Percentiles rank a stretch among this genome's conserved stretches.
phyloP scores from a whole-genome alignment of 2,113 vertebrate genomes.

The Trogon melanurus region DNA sequence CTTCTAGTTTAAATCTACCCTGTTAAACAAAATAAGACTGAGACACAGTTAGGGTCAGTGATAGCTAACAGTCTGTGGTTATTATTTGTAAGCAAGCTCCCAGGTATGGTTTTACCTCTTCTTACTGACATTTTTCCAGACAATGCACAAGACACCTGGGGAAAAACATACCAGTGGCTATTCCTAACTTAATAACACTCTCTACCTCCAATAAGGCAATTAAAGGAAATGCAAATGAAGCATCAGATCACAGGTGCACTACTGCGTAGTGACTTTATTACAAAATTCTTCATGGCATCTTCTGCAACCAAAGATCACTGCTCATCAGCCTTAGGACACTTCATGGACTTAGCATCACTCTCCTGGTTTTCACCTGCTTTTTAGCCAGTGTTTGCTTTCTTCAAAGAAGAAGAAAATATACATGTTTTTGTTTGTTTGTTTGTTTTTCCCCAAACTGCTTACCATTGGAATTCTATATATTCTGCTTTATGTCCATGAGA shows the following conservation, averaged over 20 bases:
- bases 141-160: not conserved
- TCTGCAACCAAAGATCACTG: not conserved
- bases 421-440: not conserved
- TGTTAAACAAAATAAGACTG: not conserved
- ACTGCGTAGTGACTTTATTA: not conserved
- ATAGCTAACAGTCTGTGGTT: not conserved
- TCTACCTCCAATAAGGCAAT: not conserved
- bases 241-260: not conserved
- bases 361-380: not conserved
- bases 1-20: not conserved
- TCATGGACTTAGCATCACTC: not conserved
- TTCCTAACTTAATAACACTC: not conserved
- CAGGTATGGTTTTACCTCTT: not conserved
- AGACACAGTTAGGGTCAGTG: not conserved
- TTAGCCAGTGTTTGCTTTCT: not conserved
- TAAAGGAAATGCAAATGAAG: not conserved
- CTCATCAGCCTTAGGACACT: not conserved
- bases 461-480: not conserved
- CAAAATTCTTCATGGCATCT: not conserved
- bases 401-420: not conserved
- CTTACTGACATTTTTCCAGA: not conserved
- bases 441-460: fast-evolving
- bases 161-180: not conserved
- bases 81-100: not conserved
- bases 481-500: not conserved